Base-by-base conservation (phyloP, 2,797 vertebrate species). In the Rhinatrema bivittatum region DNA sequence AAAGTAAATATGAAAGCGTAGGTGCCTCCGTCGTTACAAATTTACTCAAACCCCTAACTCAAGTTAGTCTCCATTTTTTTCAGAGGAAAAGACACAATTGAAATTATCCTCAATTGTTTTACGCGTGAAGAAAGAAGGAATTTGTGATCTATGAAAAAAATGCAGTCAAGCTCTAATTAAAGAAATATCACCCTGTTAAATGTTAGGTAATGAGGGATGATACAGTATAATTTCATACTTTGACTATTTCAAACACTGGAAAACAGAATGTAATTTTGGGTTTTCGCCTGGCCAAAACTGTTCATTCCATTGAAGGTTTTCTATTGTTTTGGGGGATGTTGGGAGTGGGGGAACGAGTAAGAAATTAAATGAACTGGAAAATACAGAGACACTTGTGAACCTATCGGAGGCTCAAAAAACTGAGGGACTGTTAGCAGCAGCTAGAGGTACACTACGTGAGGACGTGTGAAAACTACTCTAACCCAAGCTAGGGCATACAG, bases 71-170 rank as follows among this genome's bases (percentile, higher is more conserved):
- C 24, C 36, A 48, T 48, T 46, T 41, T n/a, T n/a, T n/a, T n/a
- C n/a, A n/a, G n/a, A n/a, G n/a, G n/a, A 14, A 46, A 30, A 36
- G 17, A 43, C 36, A 15, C 43, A 46, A 46, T 39, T 48, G 48
- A 32, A 48, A 48, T 48, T 48, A 48, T 40, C 26, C 32, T 9
- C 36, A 48, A 41, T 40, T 48, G 46, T 41, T 48, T 36, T 48
- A 40, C 33, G 30, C 21, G 22, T 20, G 22, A 35, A 25, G 45
- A 37, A 36, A 25, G 30, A 11, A 25, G 15, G 21, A 21, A 26
- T 47, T 40, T 26, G 24, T 16, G 47, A 45, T 47, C 37, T 48
- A 48, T 37, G 48, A 32, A 41, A 37, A 48, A 15, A 40, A 47
- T 28, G 37, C 37, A 16, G 20, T 22, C 34, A 47, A 45, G 47